Conservation (phyloP, 2,888 invertebrate genomes). For the Aplocera efformata region DNA sequence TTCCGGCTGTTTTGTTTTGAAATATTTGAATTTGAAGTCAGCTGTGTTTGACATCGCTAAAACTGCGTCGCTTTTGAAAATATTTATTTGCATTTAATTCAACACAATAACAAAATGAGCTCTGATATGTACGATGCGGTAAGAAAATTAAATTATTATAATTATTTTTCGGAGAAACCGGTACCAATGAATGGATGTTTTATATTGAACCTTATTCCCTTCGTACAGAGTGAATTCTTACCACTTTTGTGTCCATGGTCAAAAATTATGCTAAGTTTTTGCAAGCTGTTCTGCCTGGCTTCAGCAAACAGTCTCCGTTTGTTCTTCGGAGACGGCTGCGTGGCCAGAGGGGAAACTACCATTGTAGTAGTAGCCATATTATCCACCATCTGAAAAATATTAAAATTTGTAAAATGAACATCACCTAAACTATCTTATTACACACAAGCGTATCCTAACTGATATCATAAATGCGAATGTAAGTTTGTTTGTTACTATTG, state of each 20-base stretch:
- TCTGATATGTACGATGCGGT: constrained; percentile 40
- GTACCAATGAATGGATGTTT: too few relatives aligned
- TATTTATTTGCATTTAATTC: background rate
- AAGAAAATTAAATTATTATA: constrained; percentile 19
- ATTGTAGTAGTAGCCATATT: constrained; percentile 67
- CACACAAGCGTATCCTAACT: too few relatives aligned
- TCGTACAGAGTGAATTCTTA: constrained; percentile 31
- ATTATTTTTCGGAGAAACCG: background rate
- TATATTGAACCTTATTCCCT: background rate
- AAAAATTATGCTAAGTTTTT: constrained; percentile 70
- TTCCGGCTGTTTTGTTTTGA: constrained; percentile 26
- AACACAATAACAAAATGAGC: constrained; percentile 29
- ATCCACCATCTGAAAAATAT: constrained; percentile 20
- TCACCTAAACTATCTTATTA: too few relatives aligned
- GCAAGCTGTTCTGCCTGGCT: constrained; percentile 69
- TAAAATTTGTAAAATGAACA: too few relatives aligned
- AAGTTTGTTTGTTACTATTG: too few relatives aligned
- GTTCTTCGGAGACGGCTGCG: constrained; percentile 65
- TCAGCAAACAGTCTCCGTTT: constrained; percentile 67
- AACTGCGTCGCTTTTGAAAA: background rate
- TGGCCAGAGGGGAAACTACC: constrained; percentile 68
- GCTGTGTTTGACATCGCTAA: constrained; percentile 10
- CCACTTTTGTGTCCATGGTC: constrained; percentile 68
- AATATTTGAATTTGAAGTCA: constrained; percentile 11
- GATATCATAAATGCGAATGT: too few relatives aligned